Conservation (phyloP, 2,113 vertebrate genomes). For the human (Homo sapiens) region DNA sequence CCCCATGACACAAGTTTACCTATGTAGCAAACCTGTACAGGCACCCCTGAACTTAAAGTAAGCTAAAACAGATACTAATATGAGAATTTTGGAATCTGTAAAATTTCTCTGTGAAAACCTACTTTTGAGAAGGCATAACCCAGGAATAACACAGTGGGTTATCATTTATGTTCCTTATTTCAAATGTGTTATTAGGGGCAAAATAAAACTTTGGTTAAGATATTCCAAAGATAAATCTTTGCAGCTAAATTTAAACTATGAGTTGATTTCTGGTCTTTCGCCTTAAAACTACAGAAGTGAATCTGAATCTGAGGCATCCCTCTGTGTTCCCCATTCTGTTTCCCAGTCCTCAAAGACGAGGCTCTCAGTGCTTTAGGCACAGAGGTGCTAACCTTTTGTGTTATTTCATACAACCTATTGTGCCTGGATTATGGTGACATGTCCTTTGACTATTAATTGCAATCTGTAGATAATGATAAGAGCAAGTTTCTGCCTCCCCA, state of each 20-base stretch:
- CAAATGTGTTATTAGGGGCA: not conserved
- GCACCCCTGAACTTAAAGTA: too few species aligned
- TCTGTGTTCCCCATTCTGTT: not conserved
- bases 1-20: too few species aligned
- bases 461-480: not conserved
- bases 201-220: not conserved
- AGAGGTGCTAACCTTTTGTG: not conserved
- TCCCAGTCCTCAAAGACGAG: not conserved
- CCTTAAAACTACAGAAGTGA: not conserved
- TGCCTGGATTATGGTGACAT: not conserved
- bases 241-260: not conserved
- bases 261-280: not conserved
- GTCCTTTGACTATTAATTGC: not conserved
- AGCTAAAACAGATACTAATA: not conserved
- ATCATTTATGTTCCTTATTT: conserved; percentile 3
- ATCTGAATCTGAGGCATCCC: not conserved
- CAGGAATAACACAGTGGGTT: not conserved
- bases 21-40: too few species aligned
- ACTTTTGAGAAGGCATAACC: not conserved
- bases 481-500: not conserved
- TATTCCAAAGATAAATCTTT: not conserved
- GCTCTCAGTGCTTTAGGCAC: not conserved
- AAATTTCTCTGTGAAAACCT: not conserved
- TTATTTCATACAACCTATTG: not conserved
- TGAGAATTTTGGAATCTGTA: not conserved